These are phyloP conservation scores for Ceratitis capitata DNA, from an alignment of 1,140 invertebrate genomes.

Conservation along the genomic window DNA sequence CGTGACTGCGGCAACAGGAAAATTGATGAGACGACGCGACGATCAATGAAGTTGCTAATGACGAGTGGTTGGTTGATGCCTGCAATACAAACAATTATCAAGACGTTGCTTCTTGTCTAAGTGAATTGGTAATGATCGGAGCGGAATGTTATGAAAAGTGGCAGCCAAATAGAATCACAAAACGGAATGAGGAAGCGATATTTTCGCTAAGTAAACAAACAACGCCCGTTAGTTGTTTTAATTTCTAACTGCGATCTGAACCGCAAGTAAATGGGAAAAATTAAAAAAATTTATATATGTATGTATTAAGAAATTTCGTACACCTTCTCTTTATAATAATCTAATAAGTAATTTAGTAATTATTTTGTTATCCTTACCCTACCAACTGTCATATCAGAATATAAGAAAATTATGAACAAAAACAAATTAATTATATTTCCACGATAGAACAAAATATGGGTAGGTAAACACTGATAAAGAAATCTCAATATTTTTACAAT, in stretches of 20 bases:
- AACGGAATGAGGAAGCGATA: not conserved
- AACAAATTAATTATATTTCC: too few species aligned
- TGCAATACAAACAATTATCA: not conserved
- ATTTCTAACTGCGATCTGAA: not conserved
- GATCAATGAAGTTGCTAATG: not conserved
- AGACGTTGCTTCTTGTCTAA: not conserved
- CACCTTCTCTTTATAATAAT: too few species aligned
- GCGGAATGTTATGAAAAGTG: not conserved
- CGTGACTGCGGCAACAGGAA: not conserved
- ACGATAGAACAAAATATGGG: too few species aligned
- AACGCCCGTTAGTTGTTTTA: not conserved
- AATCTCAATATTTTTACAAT: too few species aligned
- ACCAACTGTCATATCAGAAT: too few species aligned
- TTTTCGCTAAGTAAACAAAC: not conserved
- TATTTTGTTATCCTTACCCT: too few species aligned
- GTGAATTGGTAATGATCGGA: not conserved
- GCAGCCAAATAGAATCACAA: not conserved
- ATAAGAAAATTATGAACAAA: too few species aligned
- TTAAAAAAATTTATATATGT: not conserved
- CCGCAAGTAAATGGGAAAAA: not conserved
- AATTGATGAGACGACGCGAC: too few species aligned
- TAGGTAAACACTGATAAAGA: too few species aligned
- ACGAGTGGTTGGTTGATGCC: not conserved
- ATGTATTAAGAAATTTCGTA: not conserved
- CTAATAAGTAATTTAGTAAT: too few species aligned